phyloP scores from a whole-genome alignment of 1,140 invertebrate genomes.

The Pararge aegeria region DNA sequence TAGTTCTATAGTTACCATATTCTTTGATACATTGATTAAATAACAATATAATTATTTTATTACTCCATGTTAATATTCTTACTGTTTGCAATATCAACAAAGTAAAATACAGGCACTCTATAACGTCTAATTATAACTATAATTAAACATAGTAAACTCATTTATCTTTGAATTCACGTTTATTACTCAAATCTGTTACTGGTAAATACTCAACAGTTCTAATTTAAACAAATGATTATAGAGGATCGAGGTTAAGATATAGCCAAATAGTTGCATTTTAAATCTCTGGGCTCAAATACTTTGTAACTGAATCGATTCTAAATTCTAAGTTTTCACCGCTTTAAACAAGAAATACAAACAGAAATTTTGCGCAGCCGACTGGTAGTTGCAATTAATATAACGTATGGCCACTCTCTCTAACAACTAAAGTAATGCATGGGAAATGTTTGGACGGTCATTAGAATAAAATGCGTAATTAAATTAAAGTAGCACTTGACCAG shows the following conservation, averaged over 20 bases:
- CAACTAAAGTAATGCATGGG: slow-evolving; percentile 54
- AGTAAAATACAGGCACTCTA: background rate
- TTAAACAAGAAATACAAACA: too few species aligned
- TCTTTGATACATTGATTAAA: background rate
- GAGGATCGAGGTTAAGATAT: too few species aligned
- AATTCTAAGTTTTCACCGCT: too few species aligned
- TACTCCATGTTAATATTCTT: background rate
- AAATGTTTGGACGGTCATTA: slow-evolving; percentile 40
- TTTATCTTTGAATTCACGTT: too few species aligned
- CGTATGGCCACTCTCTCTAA: slow-evolving; percentile 40
- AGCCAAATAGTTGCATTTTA: too few species aligned
- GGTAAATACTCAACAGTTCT: too few species aligned
- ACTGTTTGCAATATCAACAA: background rate
- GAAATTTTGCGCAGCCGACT: too few species aligned
- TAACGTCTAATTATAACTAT: background rate
- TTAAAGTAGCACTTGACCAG: slow-evolving; percentile 55
- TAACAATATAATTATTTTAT: background rate
- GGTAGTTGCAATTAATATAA: slow-evolving; percentile 14
- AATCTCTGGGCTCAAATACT: too few species aligned
- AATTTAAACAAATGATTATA: too few species aligned
- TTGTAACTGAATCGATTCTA: too few species aligned
- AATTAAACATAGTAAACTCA: too few species aligned
- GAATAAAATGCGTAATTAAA: slow-evolving; percentile 58
- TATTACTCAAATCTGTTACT: background rate
- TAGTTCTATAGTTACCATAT: background rate